A percentile compares a stretch with the other conserved stretches of the same genome.
Evolutionary conservation across 1,140 invertebrate genomes (phyloP).

Genomic region (Heliconius hewitsoni): DNA sequence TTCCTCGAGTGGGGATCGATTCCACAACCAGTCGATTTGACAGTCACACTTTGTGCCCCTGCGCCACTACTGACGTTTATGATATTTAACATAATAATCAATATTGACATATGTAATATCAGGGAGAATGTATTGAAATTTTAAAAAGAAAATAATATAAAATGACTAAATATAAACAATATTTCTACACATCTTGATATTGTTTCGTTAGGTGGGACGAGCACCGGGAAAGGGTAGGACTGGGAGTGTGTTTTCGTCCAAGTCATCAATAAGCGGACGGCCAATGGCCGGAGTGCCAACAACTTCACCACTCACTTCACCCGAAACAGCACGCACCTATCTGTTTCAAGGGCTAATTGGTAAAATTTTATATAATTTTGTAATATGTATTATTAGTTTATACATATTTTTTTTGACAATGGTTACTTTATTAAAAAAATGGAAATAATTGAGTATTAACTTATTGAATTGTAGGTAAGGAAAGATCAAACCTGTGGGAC

Average conservation of each 20-base stretch:
- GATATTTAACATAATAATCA: no score
- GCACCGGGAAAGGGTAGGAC: slow-evolving; percentile 85
- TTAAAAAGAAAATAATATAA: neutral
- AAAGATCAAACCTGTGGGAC: slow-evolving; percentile 96
- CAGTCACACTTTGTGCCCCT: no score
- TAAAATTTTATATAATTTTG: slow-evolving; percentile 43
- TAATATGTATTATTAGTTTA: neutral
- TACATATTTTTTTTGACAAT: neutral
- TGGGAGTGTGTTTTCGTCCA: slow-evolving; percentile 95
- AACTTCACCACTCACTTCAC: slow-evolving; percentile 91
- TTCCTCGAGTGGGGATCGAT: no score
- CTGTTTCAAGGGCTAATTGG: slow-evolving; percentile 92
- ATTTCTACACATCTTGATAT: neutral
- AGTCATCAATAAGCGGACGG: slow-evolving; percentile 93
- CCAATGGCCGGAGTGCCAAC: slow-evolving; percentile 94
- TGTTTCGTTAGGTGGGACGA: slow-evolving; percentile 32
- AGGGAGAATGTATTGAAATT: no score
- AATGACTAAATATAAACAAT: neutral
- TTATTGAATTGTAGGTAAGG: slow-evolving; percentile 63
- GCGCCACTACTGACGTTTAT: no score
- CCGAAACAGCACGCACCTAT: slow-evolving; percentile 93
- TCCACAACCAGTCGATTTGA: no score
- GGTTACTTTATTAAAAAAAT: neutral
- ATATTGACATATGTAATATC: no score
- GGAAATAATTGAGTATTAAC: neutral